A percentile compares a stretch with the other conserved stretches of the same genome.
Conservation (phyloP, 1,140 invertebrate genomes). For the Pentalonia nigronervosa region DNA sequence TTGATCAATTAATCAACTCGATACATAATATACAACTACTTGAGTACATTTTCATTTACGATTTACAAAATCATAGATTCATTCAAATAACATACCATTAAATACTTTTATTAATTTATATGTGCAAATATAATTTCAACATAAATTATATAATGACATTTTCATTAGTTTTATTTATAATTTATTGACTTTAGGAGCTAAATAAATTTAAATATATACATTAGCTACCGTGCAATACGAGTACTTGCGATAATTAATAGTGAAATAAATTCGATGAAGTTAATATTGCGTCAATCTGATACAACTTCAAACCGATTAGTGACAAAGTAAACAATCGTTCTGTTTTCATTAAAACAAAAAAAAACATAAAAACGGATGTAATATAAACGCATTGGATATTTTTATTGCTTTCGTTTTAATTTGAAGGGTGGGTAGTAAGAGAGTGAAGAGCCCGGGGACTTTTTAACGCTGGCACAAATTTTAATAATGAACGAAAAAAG, state of each 20-base stretch:
- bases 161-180: neutral
- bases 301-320: conserved; percentile 27
- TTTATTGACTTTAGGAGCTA: neutral
- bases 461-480: conserved; percentile 54
- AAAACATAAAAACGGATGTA: conserved; percentile 28
- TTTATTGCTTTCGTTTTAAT: conserved; percentile 56
- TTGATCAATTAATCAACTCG: neutral
- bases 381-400: conserved; percentile 55
- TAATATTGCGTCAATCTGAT: neutral
- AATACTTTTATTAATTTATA: neutral
- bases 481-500: conserved; percentile 58
- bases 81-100: neutral
- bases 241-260: neutral
- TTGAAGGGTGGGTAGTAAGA: conserved; percentile 20
- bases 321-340: conserved; percentile 33
- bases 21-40: too few relatives aligned
- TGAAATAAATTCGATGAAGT: neutral
- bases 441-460: conserved; percentile 53
- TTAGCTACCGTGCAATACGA: neutral
- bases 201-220: neutral
- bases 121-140: neutral
- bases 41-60: neutral
- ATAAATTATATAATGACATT: neutral
- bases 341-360: conserved; percentile 37
- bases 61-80: neutral